These are phyloP conservation scores for Bombyx mori DNA, from an alignment of 1,140 invertebrate genomes.

Conservation along the genomic window ASM3026992v2 NC_085130.1:6851001-6851500, in stretches of 20 bases:
- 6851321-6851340: constrained; percentile 33
- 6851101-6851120: constrained; percentile 18
- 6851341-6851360: constrained; percentile 53
- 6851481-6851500: neutral
- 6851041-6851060: constrained; percentile 17
- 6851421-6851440: constrained; percentile 26
- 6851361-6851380: constrained; percentile 57
- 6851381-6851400: constrained; percentile 46
- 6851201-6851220: constrained; percentile 26
- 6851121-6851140: constrained; percentile 43
- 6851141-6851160: constrained; percentile 57
- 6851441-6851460: constrained; percentile 1
- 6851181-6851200: constrained; percentile 46
- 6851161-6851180: constrained; percentile 59
- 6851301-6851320: constrained; percentile 39
- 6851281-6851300: constrained; percentile 59
- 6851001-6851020: constrained; percentile 41
- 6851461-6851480: neutral
- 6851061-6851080: constrained; percentile 40
- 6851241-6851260: constrained; percentile 30
- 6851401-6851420: constrained; percentile 38
- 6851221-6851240: constrained; percentile 53
- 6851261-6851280: constrained; percentile 32
- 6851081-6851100: constrained; percentile 31
- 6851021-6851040: constrained; percentile 39